Base-by-base conservation (phyloP, 2,797 vertebrate species). In the Urophycis tenuis region DNA sequence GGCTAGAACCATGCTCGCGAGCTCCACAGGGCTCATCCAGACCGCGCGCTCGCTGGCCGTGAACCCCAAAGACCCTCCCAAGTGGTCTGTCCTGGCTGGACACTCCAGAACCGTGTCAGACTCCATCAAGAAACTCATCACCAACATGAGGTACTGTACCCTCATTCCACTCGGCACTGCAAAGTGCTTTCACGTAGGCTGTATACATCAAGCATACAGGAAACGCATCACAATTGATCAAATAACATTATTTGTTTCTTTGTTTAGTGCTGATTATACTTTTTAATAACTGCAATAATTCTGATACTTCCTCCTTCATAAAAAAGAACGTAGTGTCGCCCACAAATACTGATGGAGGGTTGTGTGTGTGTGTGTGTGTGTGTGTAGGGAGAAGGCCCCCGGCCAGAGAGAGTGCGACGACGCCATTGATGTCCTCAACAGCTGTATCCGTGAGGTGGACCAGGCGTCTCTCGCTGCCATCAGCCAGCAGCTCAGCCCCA, bases 101-200 rank as follows among this genome's bases (percentile, higher is more conserved):
- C 97, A 99, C 87, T 99, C 98, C 0, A 95, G 97, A 35, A 99
- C 97, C 0, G 96, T 99, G 84, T 99, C 98, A 0, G 98, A 99
- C 85, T 99, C 97, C 85, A 99, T 99, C 89, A 99, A 99, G 94
- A 99, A 97, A 79, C 94, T 99, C 31, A 99, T 99, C 80, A 98
- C 98, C 76, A 98, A 96, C 89, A 98, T 99, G 96, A 97, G 98
- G 98, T 98, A 88, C n/a, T 85, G 32, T 12, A 19, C 5, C 36
- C 35, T 2, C 32, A 5, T 17, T 22, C 15, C 69, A 72, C 8
- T 3, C 30, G 15, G 31, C 31, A 31, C 70, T 71, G 53, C 53
- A 60, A 60, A 17, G 14, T 7, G 49, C 67, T 69, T 69, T 31
- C 2, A 2, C 31, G 32, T 34, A 71, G 8, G n/a, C n/a, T n/a